Conservation (phyloP, 2,888 invertebrate species). For the Phaonia tiefii region DNA sequence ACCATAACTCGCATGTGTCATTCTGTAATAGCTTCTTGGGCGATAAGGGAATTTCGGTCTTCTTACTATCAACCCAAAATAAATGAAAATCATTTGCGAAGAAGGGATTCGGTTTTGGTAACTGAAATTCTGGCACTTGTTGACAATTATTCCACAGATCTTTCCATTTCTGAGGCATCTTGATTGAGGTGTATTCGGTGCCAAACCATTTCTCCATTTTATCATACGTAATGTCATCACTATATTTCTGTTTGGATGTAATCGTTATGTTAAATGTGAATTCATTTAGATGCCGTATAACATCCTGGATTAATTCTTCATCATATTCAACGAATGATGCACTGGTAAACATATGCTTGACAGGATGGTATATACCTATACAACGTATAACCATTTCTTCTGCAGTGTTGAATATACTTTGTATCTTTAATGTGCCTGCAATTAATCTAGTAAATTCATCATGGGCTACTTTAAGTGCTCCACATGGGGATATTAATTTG, state of each 20-base stretch:
- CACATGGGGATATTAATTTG: conserved; percentile 83
- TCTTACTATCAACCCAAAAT: conserved; percentile 74
- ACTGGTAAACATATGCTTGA: conserved; percentile 90
- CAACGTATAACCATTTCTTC: conserved; percentile 88
- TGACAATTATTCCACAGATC: conserved; percentile 84
- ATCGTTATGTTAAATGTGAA: conserved; percentile 79
- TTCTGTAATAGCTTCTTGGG: conserved; percentile 84
- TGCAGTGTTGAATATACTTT: conserved; percentile 88
- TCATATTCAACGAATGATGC: conserved; percentile 89
- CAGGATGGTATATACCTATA: conserved; percentile 90
- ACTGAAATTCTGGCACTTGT: conserved; percentile 83
- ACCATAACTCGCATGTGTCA: conserved; percentile 88
- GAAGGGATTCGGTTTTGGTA: conserved; percentile 88
- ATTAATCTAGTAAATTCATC: conserved; percentile 87
- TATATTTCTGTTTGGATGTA: conserved; percentile 76
- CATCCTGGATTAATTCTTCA: conserved; percentile 81
- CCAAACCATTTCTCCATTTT: conserved; percentile 91
- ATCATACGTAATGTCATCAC: conserved; percentile 82
- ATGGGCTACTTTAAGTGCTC: conserved; percentile 71
- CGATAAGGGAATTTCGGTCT: conserved; percentile 77
- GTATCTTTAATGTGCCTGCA: conserved; percentile 88
- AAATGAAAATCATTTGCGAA: conserved; percentile 86
- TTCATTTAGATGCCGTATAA: conserved; percentile 75
- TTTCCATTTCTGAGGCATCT: conserved; percentile 84
- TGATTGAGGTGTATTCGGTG: conserved; percentile 86